phyloP scores from a whole-genome alignment of 2,113 vertebrate species.

The Ursus arctos region DNA sequence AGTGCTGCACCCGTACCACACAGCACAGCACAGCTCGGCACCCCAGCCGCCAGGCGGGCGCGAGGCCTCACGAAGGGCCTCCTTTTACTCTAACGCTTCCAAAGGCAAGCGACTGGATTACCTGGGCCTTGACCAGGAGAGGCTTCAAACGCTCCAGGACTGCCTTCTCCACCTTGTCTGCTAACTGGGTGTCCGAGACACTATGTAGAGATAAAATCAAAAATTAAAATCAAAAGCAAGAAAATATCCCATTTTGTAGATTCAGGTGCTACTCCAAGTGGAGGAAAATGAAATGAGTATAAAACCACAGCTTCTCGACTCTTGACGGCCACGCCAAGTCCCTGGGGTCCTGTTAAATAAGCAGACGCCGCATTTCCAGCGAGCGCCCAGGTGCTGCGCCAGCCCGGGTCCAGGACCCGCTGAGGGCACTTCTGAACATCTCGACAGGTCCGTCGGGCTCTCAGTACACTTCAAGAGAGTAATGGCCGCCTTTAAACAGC shows the following conservation, averaged over 20 bases:
- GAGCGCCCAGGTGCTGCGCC: neutral
- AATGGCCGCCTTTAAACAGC: neutral
- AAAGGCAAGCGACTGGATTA: conserved; percentile 46
- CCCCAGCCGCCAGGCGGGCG: neutral
- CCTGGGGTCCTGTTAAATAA: neutral
- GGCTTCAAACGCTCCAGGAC: conserved; percentile 79
- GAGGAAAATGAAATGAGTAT: neutral
- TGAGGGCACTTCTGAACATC: neutral
- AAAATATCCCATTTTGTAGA: neutral
- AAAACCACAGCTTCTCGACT: neutral
- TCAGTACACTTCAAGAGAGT: neutral
- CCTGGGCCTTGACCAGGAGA: conserved; percentile 78
- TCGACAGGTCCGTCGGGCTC: neutral
- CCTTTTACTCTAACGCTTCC: neutral
- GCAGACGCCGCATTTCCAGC: neutral
- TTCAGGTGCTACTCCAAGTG: neutral
- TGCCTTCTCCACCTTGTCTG: conserved; percentile 76
- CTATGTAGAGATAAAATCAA: conserved; percentile 68
- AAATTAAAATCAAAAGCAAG: conserved; percentile 56
- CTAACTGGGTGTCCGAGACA: conserved; percentile 71
- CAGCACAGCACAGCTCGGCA: too few relatives aligned
- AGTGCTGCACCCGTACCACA: neutral
- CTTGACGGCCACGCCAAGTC: neutral
- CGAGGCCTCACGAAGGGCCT: neutral
- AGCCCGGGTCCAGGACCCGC: neutral